Evolutionary conservation across 2,888 invertebrate species (phyloP).

Genomic region (Exephanes ischioxanthus): DNA sequence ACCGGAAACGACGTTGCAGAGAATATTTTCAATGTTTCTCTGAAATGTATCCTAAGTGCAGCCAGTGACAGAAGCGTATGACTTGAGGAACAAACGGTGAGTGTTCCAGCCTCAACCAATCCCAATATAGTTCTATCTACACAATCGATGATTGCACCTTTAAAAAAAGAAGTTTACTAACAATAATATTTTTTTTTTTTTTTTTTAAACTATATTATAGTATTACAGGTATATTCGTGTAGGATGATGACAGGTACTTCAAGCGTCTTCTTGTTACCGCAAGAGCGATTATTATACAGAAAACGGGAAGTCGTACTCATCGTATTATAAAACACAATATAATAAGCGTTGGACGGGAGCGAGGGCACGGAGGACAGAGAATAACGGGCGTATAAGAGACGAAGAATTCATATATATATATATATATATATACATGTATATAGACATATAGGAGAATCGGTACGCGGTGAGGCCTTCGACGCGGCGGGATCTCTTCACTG

Average conservation of each 20-base stretch:
- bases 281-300: conserved; percentile 41
- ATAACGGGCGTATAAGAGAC: conserved; percentile 14
- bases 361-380: conserved; percentile 41
- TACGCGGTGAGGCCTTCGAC: conserved; percentile 59
- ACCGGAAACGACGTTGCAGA: too few species aligned
- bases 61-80: too few species aligned
- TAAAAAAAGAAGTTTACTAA: not conserved
- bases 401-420: not conserved
- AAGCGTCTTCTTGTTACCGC: conserved; percentile 44
- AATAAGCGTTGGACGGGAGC: conserved; percentile 58
- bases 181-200: not conserved
- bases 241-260: conserved; percentile 41
- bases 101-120: not conserved
- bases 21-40: too few species aligned
- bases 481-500: conserved; percentile 57
- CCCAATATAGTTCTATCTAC: not conserved
- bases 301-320: conserved; percentile 54
- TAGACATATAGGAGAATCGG: conserved; percentile 27
- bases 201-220: not conserved
- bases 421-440: not conserved
- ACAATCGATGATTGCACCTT: not conserved
- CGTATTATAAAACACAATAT: conserved; percentile 61
- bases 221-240: not conserved
- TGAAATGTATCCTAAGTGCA: too few species aligned
- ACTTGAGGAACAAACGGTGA: not conserved